Evolutionary conservation across 2,113 vertebrate genomes (phyloP), one percentile per base, ranked within the genome.

Genomic region (Spilogale gracilis): DNA sequence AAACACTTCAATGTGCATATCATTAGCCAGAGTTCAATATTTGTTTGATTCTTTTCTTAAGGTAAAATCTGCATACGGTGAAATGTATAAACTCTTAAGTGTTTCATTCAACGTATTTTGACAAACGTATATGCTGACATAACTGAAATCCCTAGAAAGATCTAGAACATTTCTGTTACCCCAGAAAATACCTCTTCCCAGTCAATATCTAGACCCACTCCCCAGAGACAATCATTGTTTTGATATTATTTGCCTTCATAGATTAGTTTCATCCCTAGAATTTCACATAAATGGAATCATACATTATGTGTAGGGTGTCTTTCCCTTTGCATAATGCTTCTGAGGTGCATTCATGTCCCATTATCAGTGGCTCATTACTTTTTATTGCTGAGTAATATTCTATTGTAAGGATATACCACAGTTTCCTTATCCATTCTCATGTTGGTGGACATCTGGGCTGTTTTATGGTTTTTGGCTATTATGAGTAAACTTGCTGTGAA

Each of bases 1-100:
- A 79, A 96, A 65, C 48, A 93, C 38, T 83, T 95, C 43, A 93
- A 9, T 10, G 38, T 95, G 81, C 13, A 50, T 78, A n/a, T 65
- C 25, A 65, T 95, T 97, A 95, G 48, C 13, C 38, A 74, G 45
- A 83, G 43, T 92, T 79, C 23, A 96, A 32, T 87, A 82, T 87
- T 91, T 92, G 84, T 48, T 92, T 90, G 43, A 67, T 93, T 95
- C 50, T n/a, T 94, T 89, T 78, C 91, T 89, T 25, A 73, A 84
- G 74, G 60, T 88, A 71, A 94, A 67, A 74, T 73, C 74, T 80
- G 65, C 2, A 60, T 91, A 76, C 4, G 81, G 20, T 76, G 50
- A 94, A 91, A 87, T 91, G 38, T 79, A 38, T 94, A 78, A 56
- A 79, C 60, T 60, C 52, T 90, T 93, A 93, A 86, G 7, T 73